phyloP scores from a whole-genome alignment of 2,113 vertebrate species.

The Ophiodon elongatus region DNA sequence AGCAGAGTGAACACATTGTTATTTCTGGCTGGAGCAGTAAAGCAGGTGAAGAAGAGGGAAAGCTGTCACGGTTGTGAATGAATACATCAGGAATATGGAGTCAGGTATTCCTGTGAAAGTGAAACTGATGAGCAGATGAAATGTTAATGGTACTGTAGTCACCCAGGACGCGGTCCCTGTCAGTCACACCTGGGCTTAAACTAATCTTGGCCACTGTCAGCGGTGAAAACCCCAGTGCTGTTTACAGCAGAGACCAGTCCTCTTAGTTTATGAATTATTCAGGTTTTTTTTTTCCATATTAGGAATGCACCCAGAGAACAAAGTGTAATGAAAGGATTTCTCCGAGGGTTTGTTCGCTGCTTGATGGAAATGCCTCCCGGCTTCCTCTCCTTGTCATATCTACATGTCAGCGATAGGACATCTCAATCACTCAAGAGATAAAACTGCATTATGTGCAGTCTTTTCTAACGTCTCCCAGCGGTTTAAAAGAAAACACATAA shows the following conservation, averaged over 20 bases:
- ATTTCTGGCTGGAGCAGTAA: slow-evolving; percentile 34
- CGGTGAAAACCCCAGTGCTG: slow-evolving; percentile 63
- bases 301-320: slow-evolving; percentile 69
- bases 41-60: slow-evolving; percentile 20
- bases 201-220: slow-evolving; percentile 64
- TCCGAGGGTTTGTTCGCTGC: slow-evolving; percentile 58
- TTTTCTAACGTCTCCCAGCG: slow-evolving; percentile 15
- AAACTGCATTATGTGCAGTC: slow-evolving; percentile 1
- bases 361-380: slow-evolving; percentile 52
- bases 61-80: slow-evolving; percentile 10
- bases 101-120: slow-evolving; percentile 40
- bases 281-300: slow-evolving; percentile 57
- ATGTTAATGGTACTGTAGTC: slow-evolving; percentile 60
- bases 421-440: slow-evolving; percentile 60
- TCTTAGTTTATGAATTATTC: slow-evolving; percentile 77
- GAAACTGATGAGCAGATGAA: slow-evolving; percentile 66
- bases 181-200: slow-evolving; percentile 72
- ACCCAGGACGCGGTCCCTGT: slow-evolving; percentile 41
- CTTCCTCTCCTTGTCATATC: slow-evolving; percentile 42
- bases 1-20: not conserved
- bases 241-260: slow-evolving; percentile 66
- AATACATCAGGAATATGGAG: slow-evolving; percentile 35
- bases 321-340: slow-evolving; percentile 70
- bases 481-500: slow-evolving; percentile 39
- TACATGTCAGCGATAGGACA: slow-evolving; percentile 47